These are phyloP conservation scores for Heteronetta atricapilla DNA, from an alignment of 2,113 vertebrate species.

Conservation along the genomic window DNA sequence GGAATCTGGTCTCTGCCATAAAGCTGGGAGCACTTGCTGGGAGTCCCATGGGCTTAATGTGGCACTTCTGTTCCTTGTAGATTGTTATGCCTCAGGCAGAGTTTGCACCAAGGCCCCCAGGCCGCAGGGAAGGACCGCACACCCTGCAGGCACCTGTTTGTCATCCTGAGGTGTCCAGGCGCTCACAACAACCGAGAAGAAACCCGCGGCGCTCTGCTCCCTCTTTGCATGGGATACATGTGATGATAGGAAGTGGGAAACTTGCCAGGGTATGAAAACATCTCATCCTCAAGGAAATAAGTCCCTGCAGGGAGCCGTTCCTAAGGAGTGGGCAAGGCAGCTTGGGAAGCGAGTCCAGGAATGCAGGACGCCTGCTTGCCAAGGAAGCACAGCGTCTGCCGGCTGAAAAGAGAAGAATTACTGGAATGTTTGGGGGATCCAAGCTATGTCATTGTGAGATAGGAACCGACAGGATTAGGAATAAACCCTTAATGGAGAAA, in stretches of 20 bases:
- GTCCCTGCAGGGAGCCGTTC: conserved; percentile 58
- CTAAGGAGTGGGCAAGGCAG: conserved; percentile 64
- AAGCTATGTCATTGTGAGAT: conserved; percentile 50
- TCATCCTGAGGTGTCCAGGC: background rate
- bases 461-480: conserved; percentile 42
- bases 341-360: conserved; percentile 55
- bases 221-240: background rate
- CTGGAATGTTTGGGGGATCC: conserved; percentile 64
- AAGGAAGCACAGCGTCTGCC: background rate
- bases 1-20: background rate
- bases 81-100: background rate
- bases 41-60: background rate
- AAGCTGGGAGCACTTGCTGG: background rate
- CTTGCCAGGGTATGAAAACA: conserved; percentile 62
- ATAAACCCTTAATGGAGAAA: conserved; percentile 22
- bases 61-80: background rate
- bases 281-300: conserved; percentile 63
- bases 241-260: conserved; percentile 59
- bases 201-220: conserved; percentile 9
- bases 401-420: conserved; percentile 56
- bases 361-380: conserved; percentile 50
- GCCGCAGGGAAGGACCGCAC: background rate
- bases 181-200: background rate
- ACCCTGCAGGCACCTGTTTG: conserved; percentile 20
- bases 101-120: background rate